Evolutionary conservation across 2,888 invertebrate genomes (phyloP).

Genomic region (Lasius fuliginosus): DNA sequence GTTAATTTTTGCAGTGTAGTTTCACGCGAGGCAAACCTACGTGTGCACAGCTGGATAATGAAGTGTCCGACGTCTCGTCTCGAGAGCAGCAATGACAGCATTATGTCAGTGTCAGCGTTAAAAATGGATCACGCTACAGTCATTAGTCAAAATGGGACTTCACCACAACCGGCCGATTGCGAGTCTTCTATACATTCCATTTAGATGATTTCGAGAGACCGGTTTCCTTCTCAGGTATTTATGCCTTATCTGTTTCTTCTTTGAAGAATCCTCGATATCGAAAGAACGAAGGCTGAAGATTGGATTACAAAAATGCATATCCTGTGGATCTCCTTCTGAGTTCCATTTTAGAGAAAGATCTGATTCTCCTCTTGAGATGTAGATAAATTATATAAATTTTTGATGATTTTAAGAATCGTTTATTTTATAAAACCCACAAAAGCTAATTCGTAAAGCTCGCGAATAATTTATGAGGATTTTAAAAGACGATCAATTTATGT

Average conservation of each 20-base stretch:
- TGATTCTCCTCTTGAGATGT: not conserved
- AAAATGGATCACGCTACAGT: conserved; percentile 31
- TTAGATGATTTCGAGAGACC: conserved; percentile 67
- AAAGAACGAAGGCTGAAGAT: conserved; percentile 33
- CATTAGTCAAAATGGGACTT: conserved; percentile 46
- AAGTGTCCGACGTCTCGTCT: not conserved
- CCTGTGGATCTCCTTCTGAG: not conserved
- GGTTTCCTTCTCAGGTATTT: conserved; percentile 68
- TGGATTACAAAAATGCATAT: not conserved
- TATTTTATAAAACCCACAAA: not conserved
- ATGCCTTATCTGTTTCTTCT: conserved; percentile 30
- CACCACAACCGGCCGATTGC: not conserved
- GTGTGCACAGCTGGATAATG: not conserved
- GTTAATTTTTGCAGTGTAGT: not conserved
- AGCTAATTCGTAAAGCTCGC: not conserved
- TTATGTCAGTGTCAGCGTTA: conserved; percentile 18
- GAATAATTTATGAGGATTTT: not conserved
- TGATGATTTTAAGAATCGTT: not conserved
- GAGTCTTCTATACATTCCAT: conserved; percentile 46
- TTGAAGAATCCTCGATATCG: not conserved
- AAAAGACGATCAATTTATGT: not conserved
- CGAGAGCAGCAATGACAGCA: not conserved
- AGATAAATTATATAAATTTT: not conserved
- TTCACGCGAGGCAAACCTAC: not conserved
- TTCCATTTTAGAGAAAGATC: not conserved